These are phyloP conservation scores for Lucilia cuprina DNA, from an alignment of 1,140 invertebrate genomes.

Conservation along the genomic window DNA sequence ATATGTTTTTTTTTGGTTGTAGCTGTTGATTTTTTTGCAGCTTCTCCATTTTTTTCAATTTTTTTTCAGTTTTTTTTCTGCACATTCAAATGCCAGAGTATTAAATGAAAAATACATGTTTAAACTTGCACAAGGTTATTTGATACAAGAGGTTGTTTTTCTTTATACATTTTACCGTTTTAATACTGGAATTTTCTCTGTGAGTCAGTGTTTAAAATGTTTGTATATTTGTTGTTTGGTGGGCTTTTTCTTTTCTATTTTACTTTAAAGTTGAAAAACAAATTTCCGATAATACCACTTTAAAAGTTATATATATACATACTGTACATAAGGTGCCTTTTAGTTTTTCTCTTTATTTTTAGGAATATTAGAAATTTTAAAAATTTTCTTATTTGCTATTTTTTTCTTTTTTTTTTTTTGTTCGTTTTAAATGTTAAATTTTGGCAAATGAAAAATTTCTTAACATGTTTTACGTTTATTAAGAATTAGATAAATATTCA, in stretches of 20 bases:
- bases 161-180: slow-evolving; percentile 25
- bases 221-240: neutral
- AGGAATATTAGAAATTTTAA: neutral
- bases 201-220: neutral
- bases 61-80: neutral
- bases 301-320: neutral
- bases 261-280: neutral
- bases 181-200: slow-evolving; percentile 10
- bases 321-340: neutral
- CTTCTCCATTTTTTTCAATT: neutral
- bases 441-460: neutral
- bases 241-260: too few species aligned
- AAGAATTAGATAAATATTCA: neutral
- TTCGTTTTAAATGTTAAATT: too few species aligned
- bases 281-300: neutral
- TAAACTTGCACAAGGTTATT: slow-evolving; percentile 23
- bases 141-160: slow-evolving; percentile 30
- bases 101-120: slow-evolving; percentile 25
- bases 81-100: slow-evolving; percentile 25
- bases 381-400: neutral
- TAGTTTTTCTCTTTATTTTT: neutral
- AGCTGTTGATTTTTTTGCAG: neutral
- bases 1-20: slow-evolving; percentile 6
- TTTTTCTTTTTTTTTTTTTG: neutral
- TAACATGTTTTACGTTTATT: neutral